Evolutionary conservation across 2,113 vertebrate genomes (phyloP), one percentile per base, ranked within the genome.

Genomic region (Percina caprodes): DNA sequence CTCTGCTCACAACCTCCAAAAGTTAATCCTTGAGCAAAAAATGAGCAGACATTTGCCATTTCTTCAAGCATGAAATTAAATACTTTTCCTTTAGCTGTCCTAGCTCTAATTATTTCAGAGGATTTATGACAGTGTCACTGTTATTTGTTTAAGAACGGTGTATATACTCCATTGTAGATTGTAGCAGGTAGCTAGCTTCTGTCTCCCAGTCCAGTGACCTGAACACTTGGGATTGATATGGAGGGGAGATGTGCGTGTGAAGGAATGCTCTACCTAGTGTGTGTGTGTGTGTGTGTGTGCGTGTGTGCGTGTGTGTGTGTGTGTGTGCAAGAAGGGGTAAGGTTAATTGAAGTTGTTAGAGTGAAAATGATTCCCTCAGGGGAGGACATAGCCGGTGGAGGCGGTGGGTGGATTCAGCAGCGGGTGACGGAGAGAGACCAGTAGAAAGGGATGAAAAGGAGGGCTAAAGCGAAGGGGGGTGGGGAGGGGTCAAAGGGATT

Each of bases 341-440:
- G 92, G 91, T 94, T 93, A 93, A 93, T 92, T 94, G 92, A 92
- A 93, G 91, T 88, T 89, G 91, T 91, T 91, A 91, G 89, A 92
- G 91, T 90, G 90, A 92, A 93, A 91, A 93, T 80, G 82, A 92
- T 91, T 90, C 91, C 91, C 92, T 79, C 72, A 45, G 88, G 86
- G 80, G 84, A 71, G 73, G 78, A 56, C 75, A 67, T 68, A 78
- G 82, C 77, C 85, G 77, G 86, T 82, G 81, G 84, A 86, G 83
- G 80, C n/a, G 33, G 60, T 78, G 78, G 79, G 86, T 77, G 76
- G 69, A 75, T 82, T 84, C 89, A 89, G 90, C 69, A 77, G 83
- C 55, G 86, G 86, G 77, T 87, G 87, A 89, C 61, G 19, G 69
- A 45, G 80, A 77, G 80, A 84, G 61, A 81, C 21, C 39, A 68